Percentiles rank a stretch among this genome's conserved stretches.
These are phyloP conservation scores for Archivesica marissinica DNA, from an alignment of 1,140 invertebrate species.

Conservation along the genomic window DNA sequence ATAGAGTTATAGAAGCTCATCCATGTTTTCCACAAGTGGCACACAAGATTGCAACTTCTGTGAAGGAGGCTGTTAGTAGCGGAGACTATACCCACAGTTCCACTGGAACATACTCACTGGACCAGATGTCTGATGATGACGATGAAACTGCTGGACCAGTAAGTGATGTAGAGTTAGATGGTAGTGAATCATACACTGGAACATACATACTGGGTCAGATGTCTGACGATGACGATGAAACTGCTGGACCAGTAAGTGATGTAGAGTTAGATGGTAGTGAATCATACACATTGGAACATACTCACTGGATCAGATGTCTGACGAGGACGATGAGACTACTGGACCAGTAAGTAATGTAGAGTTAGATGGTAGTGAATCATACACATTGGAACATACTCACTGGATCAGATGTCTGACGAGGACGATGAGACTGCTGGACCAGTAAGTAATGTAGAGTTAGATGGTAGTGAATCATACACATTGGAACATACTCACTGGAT, in stretches of 20 bases:
- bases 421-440: slow-evolving; percentile 75
- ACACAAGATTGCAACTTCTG: slow-evolving; percentile 71
- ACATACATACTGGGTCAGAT: slow-evolving; percentile 81
- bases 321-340: slow-evolving; percentile 80
- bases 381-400: slow-evolving; percentile 77
- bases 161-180: too few species aligned
- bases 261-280: too few species aligned
- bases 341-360: slow-evolving; percentile 51
- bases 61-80: slow-evolving; percentile 70
- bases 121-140: slow-evolving; percentile 84
- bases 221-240: slow-evolving; percentile 82
- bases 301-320: slow-evolving; percentile 82
- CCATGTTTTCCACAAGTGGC: slow-evolving; percentile 80
- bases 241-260: slow-evolving; percentile 55
- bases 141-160: slow-evolving; percentile 69
- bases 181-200: too few species aligned
- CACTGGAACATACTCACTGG: slow-evolving; percentile 77
- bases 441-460: too few species aligned
- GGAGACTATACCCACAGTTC: slow-evolving; percentile 29
- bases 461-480: too few species aligned
- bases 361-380: too few species aligned
- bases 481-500: slow-evolving; percentile 80
- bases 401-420: slow-evolving; percentile 83
- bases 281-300: slow-evolving; percentile 72
- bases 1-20: slow-evolving; percentile 81